Conservation (phyloP, 2,888 invertebrate genomes). For the Diadegma fenestrale region DNA sequence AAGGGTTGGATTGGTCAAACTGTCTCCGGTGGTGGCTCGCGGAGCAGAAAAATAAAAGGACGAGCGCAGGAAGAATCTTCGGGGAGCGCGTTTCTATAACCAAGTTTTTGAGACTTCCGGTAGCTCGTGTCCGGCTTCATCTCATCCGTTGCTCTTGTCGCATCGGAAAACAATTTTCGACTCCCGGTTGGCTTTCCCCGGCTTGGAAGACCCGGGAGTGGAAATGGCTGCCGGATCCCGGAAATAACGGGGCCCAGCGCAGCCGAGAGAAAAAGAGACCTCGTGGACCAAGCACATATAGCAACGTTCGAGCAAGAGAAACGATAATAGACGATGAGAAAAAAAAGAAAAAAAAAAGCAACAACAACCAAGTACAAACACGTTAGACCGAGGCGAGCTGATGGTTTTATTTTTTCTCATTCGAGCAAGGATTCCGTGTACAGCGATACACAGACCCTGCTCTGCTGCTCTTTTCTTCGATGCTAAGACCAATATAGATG, state of each 20-base stretch:
- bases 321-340: constrained; percentile 40
- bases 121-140: constrained; percentile 36
- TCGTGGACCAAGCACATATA: constrained; percentile 37
- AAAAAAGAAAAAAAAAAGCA: neutral
- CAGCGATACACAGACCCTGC: neutral
- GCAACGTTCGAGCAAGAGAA: constrained; percentile 21
- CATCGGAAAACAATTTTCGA: constrained; percentile 78
- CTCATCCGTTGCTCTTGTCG: constrained; percentile 64
- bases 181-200: constrained; percentile 46
- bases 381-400: constrained; percentile 60
- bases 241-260: constrained; percentile 46
- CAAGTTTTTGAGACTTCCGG: constrained; percentile 62
- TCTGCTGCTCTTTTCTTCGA: constrained; percentile 24
- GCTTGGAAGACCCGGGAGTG: constrained; percentile 38
- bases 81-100: constrained; percentile 46
- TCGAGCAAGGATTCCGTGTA: neutral
- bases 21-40: neutral
- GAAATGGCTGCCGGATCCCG: constrained; percentile 58
- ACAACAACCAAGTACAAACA: constrained; percentile 57
- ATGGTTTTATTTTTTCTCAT: constrained; percentile 59
- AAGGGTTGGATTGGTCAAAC: constrained; percentile 20
- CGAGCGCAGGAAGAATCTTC: neutral
- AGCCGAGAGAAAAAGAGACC: constrained; percentile 54
- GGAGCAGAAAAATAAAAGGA: neutral
- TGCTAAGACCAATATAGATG: constrained; percentile 58